Base-by-base conservation (phyloP, 2,888 invertebrate species). In the Timema cristinae region DNA sequence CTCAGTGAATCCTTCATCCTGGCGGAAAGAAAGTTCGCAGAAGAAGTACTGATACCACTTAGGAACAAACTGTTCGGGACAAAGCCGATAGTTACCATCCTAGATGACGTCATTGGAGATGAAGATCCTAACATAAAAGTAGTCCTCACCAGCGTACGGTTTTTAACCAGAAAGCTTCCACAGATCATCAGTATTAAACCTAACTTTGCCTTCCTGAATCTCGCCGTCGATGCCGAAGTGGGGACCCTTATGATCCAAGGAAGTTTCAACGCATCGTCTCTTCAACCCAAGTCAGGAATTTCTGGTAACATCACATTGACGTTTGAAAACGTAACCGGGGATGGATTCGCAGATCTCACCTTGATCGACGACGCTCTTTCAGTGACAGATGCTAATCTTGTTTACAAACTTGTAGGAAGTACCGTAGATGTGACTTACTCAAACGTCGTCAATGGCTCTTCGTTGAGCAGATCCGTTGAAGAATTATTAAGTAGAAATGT, bases 1-100 rank as follows among this genome's bases (percentile, higher is more conserved):
- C 32, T 32, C 32, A 32, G 32, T 32, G 32, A 32, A 32, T 32
- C 32, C 32, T 4, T 32, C 4, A 32, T 32, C 32, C 32, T 32
- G 32, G 59, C 63, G 7, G 63, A 63, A 48, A 63, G 63, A n/a
- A 32, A 63, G 32, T 6, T 63, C 63, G 63, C 63, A 10, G 63
- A 63, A 32, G 15, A 11, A 10, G n/a, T 5, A 10, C 15, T 32
- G 32, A 32, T 4, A 32, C 32, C 32, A 32, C 32, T 32, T 2
- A 32, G 32, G 32, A 32, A 32, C 32, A 32, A 32, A 32, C 32
- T 32, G 32, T 32, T 32, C 32, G 32, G 32, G 9, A 6, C 32
- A 48, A 7, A 10, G 15, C 59, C 16, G 5, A 32, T 16, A 32
- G 15, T n/a, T 32, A 47, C 11, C 63, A 13, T 63, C 32, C 11